Evolutionary conservation across 2,888 invertebrate species (phyloP), one percentile per base, ranked within the genome.

Genomic region (Eupithecia subfuscata): DNA sequence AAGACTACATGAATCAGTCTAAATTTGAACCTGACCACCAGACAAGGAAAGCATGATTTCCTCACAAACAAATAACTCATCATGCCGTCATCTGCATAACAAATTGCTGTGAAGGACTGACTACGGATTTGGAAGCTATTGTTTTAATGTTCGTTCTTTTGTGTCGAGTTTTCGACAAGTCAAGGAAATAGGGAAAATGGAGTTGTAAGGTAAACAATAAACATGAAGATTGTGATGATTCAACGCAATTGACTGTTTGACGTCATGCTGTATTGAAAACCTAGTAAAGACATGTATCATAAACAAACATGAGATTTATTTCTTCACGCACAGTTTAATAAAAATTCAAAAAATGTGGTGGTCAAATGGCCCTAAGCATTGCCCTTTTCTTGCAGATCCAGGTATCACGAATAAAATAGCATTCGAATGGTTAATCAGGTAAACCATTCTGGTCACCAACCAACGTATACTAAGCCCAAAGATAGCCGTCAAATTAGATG

Each of bases 1-100:
- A 22, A 4, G 56, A 14, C 6, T 25, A 25, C 22, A 60, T 60
- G 60, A 60, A 64, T 64, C 37, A 30, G 14, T 9, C 65, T 65
- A 14, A 18, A 65, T 37, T 34, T 65, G 6, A n/a, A 37, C 1
- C 22, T 18, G 37, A 67, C 65, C 37, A 40, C 8, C 18, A 18
- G 11, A 67, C n/a, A 37, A 67, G 65, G 40, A 22, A 67, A 67
- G 37, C 37, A 34, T 11, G 73, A 71, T 75, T 68, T 71, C 74
- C 74, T 71, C 67, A 45, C 43, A 14, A 45, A 70, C 70, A 67
- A 67, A 70, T 70, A 74, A 69, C 67, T 71, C 43, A 75, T 56
- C 67, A 7, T 60, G 65, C 60, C 43, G 52, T 67, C 74, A 70
- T 71, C 56, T 60, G 74, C 67, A 75, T 75, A 65, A 69, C 16